Evolutionary conservation across 2,113 vertebrate genomes (phyloP).

Genomic region (Equus quagga): DNA sequence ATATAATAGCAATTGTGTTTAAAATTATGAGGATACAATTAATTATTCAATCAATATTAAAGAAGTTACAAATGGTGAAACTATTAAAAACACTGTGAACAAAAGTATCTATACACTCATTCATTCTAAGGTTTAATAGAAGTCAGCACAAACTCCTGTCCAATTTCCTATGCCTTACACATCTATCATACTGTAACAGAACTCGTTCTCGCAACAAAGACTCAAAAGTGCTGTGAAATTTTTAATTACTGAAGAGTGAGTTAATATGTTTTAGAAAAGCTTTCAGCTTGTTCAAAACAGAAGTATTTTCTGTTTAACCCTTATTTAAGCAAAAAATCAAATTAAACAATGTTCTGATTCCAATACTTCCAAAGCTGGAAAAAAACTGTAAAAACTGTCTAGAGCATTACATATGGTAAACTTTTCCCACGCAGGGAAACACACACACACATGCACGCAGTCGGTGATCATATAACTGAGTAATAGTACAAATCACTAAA

Average conservation of each 20-base stretch:
- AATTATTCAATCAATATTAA: neutral
- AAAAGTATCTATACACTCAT: neutral
- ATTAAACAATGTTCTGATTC: neutral
- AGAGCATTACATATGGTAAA: neutral
- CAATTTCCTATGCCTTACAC: neutral
- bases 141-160: neutral
- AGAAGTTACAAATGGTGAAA: neutral
- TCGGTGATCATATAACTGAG: neutral
- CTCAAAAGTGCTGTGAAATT: neutral
- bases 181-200: neutral
- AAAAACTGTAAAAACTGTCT: neutral
- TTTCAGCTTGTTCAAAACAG: slow-evolving; percentile 23
- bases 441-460: neutral
- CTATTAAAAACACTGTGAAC: neutral
- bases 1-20: neutral
- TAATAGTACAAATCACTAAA: slow-evolving; percentile 6
- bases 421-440: neutral
- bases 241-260: neutral
- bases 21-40: slow-evolving; percentile 31
- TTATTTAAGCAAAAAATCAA: slow-evolving; percentile 38
- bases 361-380: neutral
- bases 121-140: neutral
- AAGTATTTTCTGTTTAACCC: neutral
- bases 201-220: neutral
- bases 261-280: slow-evolving; percentile 40